Conservation (phyloP, 2,888 invertebrate genomes). For the Oxycera nigricornis region DNA sequence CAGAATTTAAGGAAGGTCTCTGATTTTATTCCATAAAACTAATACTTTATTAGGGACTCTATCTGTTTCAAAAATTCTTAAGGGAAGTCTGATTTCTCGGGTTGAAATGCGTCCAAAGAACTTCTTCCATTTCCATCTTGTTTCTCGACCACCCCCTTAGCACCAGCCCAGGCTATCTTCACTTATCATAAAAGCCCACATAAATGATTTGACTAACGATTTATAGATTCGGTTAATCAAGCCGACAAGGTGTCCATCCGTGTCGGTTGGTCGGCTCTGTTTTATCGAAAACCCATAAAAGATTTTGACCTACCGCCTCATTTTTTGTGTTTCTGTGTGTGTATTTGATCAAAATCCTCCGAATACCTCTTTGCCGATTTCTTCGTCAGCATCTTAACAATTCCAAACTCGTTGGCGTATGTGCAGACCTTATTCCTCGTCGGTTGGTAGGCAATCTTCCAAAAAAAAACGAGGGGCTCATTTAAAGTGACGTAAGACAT, state of each 20-base stretch:
- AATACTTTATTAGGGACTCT: no score
- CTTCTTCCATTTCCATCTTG: neutral
- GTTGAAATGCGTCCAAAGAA: neutral
- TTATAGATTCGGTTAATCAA: constrained; percentile 47
- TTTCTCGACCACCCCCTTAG: neutral
- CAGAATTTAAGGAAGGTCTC: neutral
- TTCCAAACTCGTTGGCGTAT: no score
- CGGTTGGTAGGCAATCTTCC: no score
- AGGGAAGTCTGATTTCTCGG: neutral
- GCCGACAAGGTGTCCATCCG: constrained; percentile 41
- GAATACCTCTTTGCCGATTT: no score
- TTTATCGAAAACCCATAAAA: constrained; percentile 32
- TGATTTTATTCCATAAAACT: neutral
- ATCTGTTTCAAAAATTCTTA: no score
- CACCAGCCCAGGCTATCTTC: neutral
- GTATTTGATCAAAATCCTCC: no score
- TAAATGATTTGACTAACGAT: constrained; percentile 46
- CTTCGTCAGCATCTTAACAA: neutral
- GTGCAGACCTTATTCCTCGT: no score
- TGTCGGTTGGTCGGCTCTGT: constrained; percentile 30
- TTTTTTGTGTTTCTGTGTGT: neutral
- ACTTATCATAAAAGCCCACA: constrained; percentile 24
- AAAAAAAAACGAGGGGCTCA: constrained; percentile 25
- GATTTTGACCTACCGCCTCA: constrained; percentile 35
- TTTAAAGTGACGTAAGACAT: constrained; percentile 41